Conservation (phyloP, 2,113 vertebrate genomes). For the Dryoscopus gambensis region DNA sequence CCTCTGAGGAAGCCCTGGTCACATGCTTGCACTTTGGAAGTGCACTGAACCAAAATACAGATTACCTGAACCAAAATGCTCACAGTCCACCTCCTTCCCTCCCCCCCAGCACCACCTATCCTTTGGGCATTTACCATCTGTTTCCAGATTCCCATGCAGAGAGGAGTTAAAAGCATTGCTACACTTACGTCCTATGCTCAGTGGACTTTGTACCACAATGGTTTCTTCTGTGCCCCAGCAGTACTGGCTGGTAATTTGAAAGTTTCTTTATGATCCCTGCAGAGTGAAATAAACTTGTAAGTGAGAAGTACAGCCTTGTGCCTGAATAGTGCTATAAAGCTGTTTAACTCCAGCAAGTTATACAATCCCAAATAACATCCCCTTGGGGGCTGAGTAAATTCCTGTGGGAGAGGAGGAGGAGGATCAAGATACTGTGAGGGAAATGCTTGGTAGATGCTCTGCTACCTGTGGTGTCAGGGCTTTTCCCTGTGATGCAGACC, state of each 20-base stretch:
- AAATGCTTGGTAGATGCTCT: background rate
- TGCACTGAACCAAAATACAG: background rate
- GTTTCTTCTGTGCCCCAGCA: background rate
- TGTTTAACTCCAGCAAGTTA: constrained; percentile 19
- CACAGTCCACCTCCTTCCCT: background rate
- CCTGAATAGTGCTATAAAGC: constrained; percentile 41
- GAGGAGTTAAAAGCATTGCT: background rate
- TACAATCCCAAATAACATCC: background rate
- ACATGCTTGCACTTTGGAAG: background rate
- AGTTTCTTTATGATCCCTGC: constrained; percentile 50
- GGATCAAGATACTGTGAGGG: background rate
- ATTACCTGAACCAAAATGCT: background rate
- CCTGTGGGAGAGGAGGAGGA: constrained; percentile 6
- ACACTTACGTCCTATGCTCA: background rate
- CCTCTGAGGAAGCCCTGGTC: background rate
- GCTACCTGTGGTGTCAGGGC: background rate
- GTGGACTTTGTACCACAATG: background rate
- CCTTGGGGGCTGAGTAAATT: constrained; percentile 10
- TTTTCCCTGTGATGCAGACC: background rate
- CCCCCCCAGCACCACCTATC: background rate
- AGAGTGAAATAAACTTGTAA: constrained; percentile 47
- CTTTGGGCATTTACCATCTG: background rate
- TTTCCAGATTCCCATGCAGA: background rate
- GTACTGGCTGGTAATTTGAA: constrained; percentile 20
- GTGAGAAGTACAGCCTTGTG: constrained; percentile 27